phyloP scores from a whole-genome alignment of 2,113 vertebrate species.

The Epinephelus cyanopodus region DNA sequence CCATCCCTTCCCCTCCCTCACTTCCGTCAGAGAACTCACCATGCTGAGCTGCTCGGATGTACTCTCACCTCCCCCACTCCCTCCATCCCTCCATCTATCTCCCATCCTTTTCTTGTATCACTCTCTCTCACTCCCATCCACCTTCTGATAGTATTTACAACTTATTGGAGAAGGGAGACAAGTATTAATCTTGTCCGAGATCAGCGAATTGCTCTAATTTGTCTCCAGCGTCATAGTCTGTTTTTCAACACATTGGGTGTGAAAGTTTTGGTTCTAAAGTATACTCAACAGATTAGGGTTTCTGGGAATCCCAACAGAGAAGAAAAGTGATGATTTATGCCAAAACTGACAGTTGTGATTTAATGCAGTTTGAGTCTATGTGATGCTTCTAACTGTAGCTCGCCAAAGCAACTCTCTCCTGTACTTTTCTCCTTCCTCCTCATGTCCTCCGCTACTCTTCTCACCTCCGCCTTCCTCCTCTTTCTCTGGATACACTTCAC shows the following conservation, averaged over 20 bases:
- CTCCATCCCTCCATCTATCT: slow-evolving; percentile 34
- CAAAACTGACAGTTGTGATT: slow-evolving; percentile 48
- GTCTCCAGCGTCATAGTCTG: background rate
- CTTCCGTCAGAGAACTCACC: slow-evolving; percentile 68
- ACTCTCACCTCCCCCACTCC: slow-evolving; percentile 53
- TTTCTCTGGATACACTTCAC: slow-evolving; percentile 31
- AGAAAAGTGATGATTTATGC: slow-evolving; percentile 30
- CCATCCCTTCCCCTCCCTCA: slow-evolving; percentile 51
- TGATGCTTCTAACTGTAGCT: slow-evolving; percentile 20
- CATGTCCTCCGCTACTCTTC: slow-evolving; percentile 41
- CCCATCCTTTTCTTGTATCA: slow-evolving; percentile 33
- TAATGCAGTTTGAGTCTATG: slow-evolving; percentile 10
- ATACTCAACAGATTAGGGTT: background rate
- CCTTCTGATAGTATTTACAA: background rate
- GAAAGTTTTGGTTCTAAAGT: slow-evolving; percentile 1
- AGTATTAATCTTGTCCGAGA: background rate
- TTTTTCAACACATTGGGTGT: background rate
- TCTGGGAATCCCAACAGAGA: slow-evolving; percentile 30
- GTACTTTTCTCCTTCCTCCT: slow-evolving; percentile 12
- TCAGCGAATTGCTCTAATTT: background rate
- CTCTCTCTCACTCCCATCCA: background rate
- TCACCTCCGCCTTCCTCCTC: slow-evolving; percentile 40
- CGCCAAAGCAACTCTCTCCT: slow-evolving; percentile 1
- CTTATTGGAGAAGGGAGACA: background rate
- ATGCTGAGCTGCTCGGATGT: slow-evolving; percentile 63